These are phyloP conservation scores for Heteromormyrus szaboi DNA, from an alignment of 2,797 vertebrate species.

Conservation along the genomic window DNA sequence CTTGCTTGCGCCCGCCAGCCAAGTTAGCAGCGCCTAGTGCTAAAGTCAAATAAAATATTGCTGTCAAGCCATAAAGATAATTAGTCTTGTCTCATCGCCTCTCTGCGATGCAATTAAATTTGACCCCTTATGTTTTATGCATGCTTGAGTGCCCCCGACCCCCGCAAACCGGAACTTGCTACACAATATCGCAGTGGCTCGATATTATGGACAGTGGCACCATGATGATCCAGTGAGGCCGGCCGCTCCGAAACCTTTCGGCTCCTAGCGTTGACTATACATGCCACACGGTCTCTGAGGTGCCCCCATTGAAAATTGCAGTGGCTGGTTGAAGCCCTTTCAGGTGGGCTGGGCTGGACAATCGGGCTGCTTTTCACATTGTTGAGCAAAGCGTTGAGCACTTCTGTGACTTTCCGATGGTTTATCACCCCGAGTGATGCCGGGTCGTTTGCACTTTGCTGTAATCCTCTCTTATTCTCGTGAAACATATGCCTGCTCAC, in stretches of 20 bases:
- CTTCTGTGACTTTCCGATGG: constrained; percentile 28
- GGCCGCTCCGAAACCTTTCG: neutral
- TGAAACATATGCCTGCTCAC: neutral
- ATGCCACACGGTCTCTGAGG: neutral
- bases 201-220: constrained; percentile 23
- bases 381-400: constrained; percentile 41
- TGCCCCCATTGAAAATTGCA: neutral
- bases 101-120: constrained; percentile 58
- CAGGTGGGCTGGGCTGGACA: constrained; percentile 15
- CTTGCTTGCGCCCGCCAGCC: constrained; percentile 35
- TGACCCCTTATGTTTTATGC: constrained; percentile 71
- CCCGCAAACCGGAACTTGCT: constrained; percentile 42
- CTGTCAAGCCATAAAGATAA: constrained; percentile 65
- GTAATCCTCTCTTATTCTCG: neutral
- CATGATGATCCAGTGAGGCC: neutral
- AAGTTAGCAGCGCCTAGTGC: constrained; percentile 44
- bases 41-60: constrained; percentile 65
- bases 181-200: constrained; percentile 37
- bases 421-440: neutral
- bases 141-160: constrained; percentile 48
- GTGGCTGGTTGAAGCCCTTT: constrained; percentile 11
- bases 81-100: constrained; percentile 61
- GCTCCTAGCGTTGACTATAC: neutral
- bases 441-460: neutral
- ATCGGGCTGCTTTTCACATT: constrained; percentile 35